A percentile compares a stretch with the other conserved stretches of the same genome.
These are phyloP conservation scores for Pheosia gnoma DNA, from an alignment of 2,888 invertebrate species.

Conservation along the genomic window DNA sequence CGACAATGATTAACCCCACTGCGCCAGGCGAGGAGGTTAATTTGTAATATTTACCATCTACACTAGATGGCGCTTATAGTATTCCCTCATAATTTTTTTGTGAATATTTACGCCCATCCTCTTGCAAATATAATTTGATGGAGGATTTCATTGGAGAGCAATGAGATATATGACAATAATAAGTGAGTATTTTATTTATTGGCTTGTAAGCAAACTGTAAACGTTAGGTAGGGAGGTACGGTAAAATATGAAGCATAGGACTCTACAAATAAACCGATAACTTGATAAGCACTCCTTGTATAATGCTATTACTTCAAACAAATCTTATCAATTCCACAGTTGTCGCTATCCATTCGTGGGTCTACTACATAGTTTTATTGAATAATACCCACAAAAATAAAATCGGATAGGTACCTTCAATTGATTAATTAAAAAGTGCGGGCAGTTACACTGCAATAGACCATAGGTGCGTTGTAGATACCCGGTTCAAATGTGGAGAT, in stretches of 20 bases:
- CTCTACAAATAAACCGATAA: conserved; percentile 73
- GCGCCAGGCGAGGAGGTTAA: background rate
- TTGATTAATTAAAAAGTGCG: conserved; percentile 13
- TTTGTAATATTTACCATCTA: conserved; percentile 9
- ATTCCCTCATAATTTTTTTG: background rate
- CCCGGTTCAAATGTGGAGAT: conserved; percentile 59
- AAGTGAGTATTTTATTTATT: background rate
- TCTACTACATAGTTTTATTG: conserved; percentile 9
- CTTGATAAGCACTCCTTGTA: conserved; percentile 68
- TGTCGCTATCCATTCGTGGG: conserved; percentile 31
- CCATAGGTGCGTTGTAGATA: conserved; percentile 18
- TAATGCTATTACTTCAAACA: conserved; percentile 63
- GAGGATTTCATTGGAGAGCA: no score
- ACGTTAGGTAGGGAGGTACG: background rate
- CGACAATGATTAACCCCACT: no score
- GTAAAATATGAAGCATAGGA: conserved; percentile 37
- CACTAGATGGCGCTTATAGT: conserved; percentile 37
- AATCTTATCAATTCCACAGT: conserved; percentile 69
- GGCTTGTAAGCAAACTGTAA: background rate
- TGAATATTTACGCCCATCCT: no score
- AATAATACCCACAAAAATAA: background rate
- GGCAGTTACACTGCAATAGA: conserved; percentile 13
- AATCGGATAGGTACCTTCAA: conserved; percentile 24
- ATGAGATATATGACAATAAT: no score
- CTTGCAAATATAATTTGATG: no score